These are phyloP conservation scores for Sigmodon hispidus DNA, from an alignment of 2,113 vertebrate species.

Conservation along the genomic window DNA sequence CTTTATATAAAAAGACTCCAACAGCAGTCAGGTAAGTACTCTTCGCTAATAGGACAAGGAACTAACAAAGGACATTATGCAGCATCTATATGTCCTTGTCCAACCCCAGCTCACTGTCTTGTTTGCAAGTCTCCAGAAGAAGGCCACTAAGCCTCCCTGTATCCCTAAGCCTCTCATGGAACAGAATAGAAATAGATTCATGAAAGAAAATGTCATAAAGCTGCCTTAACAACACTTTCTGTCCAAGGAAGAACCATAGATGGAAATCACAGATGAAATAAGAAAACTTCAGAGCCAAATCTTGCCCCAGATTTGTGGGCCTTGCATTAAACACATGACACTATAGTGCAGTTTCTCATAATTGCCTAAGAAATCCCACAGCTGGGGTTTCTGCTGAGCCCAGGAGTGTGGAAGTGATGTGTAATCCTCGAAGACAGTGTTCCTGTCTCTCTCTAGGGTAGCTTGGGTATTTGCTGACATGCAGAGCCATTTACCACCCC, in stretches of 20 bases:
- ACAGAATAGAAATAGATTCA: background rate
- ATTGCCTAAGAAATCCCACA: constrained; percentile 54
- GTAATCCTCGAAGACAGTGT: background rate
- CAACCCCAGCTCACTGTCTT: background rate
- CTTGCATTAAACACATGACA: constrained; percentile 59
- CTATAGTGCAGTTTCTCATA: constrained; percentile 37
- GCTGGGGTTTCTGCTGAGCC: constrained; percentile 29
- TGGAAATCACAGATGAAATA: constrained; percentile 57
- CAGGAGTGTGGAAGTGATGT: constrained; percentile 46
- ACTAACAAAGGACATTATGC: background rate
- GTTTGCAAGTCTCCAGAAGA: background rate
- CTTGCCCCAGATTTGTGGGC: constrained; percentile 12
- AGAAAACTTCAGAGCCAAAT: constrained; percentile 60
- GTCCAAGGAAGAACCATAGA: background rate
- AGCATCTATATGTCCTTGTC: rapidly evolving
- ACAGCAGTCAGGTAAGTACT: background rate
- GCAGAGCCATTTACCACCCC: constrained; percentile 13
- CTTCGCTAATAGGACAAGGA: background rate
- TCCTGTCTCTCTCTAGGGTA: constrained; percentile 33
- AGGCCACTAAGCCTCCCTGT: background rate
- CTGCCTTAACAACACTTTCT: background rate
- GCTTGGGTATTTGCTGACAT: constrained; percentile 48
- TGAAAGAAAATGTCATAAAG: background rate
- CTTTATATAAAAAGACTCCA: background rate
- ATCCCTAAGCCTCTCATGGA: background rate